phyloP scores from a whole-genome alignment of 2,113 vertebrate genomes.

The Tachycineta bicolor region DNA sequence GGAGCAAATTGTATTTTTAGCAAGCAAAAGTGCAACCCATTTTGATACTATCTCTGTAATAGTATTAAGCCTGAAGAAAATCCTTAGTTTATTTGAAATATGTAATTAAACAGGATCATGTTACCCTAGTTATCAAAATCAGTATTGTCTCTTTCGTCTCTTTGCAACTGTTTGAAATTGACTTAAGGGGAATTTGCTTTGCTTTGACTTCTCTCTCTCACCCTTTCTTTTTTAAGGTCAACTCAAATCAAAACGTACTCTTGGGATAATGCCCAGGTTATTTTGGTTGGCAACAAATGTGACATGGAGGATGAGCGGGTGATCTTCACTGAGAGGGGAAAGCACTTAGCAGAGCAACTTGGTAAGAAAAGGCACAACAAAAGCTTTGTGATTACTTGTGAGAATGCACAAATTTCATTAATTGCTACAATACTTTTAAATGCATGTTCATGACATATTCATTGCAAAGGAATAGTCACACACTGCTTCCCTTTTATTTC shows the following conservation, averaged over 20 bases:
- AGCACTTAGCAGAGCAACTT: constrained; percentile 92
- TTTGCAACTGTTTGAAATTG: background rate
- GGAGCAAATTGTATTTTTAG: background rate
- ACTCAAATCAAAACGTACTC: constrained; percentile 99
- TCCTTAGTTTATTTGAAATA: background rate
- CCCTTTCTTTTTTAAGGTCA: constrained; percentile 80
- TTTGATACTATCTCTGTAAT: background rate
- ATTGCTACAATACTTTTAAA: background rate
- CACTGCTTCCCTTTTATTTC: background rate
- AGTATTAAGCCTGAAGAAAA: background rate
- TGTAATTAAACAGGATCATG: background rate
- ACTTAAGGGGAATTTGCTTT: background rate
- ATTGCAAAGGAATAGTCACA: background rate
- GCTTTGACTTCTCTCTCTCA: constrained; percentile 29
- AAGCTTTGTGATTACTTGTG: background rate
- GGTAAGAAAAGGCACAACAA: constrained; percentile 77
- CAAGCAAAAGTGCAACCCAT: background rate
- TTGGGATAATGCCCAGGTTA: constrained; percentile 98
- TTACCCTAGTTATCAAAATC: constrained; percentile 21
- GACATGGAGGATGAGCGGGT: constrained; percentile 98
- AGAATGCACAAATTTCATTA: background rate
- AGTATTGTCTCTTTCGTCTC: background rate
- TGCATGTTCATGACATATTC: background rate
- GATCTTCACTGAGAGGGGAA: constrained; percentile 89
- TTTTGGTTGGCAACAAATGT: constrained; percentile 95